Base-by-base conservation (phyloP, 2,797 vertebrate species). In the Oreochromis mossambicus region DNA sequence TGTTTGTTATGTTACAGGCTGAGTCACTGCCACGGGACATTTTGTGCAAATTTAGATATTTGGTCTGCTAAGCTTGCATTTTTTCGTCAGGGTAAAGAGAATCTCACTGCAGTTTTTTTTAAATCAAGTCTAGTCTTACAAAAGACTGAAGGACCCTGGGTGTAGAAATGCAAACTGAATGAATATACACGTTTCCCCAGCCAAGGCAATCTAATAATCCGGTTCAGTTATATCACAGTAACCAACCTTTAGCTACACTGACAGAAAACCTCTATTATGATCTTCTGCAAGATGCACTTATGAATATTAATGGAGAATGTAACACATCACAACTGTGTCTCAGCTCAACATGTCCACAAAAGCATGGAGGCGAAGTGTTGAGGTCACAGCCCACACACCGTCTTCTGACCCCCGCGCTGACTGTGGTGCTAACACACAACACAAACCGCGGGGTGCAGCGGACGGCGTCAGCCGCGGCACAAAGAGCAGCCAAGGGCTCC, bases 251-350 rank as follows among this genome's bases (percentile, higher is more conserved):
- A 66, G 34, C 34, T 14, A 66, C 36, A 9, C 63, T 46, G 41
- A 50, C 43, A 5, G 9, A 1, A 75, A 50, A 50, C 26, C 5
- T 75, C 43, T 32, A 32, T 2, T 32, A n/a, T 12, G 15, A 73
- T 48, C 2, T 73, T 73, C 43, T 48, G 24, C 24, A 5, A 50
- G 43, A 46, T 17, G 8, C 12, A 34, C 46, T 87, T 3, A 38
- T 86, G 75, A 88, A 91, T 91, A 87, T 83, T 81, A 61, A 90
- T 81, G 50, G 82, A 11, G 34, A 77, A 34, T 15, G 17, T n/a
- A 81, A 66, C 34, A 52, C 26, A 32, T 32, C 70, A 8, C 43
- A 75, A 75, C 46, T 24, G 29, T 12, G 66, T 83, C 54, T 46
- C 77, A 38, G n/a, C 2, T 19, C 11, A 77, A 81, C 80, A n/a